A percentile compares a stretch with the other conserved stretches of the same genome.
Conservation (phyloP, 2,888 invertebrate genomes). For the Pinctada fucata region DNA sequence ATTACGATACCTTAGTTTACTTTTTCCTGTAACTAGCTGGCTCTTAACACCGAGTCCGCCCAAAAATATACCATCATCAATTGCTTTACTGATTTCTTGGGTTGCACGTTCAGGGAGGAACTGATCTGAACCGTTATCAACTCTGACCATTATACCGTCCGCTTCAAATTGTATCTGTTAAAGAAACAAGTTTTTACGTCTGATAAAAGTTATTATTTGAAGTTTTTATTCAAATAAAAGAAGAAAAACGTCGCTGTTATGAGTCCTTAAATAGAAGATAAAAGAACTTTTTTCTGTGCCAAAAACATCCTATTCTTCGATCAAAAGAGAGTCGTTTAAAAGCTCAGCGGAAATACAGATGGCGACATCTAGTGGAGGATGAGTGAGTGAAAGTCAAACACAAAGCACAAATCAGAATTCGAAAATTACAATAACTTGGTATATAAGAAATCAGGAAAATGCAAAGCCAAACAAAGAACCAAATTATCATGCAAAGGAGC, state of each 20-base stretch:
- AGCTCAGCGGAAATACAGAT: too few relatives aligned
- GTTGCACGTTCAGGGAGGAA: constrained; percentile 31
- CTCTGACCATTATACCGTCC: constrained; percentile 20
- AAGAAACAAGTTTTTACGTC: neutral
- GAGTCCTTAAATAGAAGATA: too few relatives aligned
- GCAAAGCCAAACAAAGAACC: too few relatives aligned
- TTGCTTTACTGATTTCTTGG: constrained; percentile 35
- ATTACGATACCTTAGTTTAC: constrained; percentile 31
- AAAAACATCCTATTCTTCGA: too few relatives aligned
- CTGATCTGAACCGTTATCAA: constrained; percentile 14
- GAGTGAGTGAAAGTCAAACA: too few relatives aligned
- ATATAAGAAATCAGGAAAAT: too few relatives aligned
- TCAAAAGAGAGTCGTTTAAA: too few relatives aligned
- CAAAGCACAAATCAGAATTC: too few relatives aligned
- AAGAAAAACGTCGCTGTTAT: neutral
- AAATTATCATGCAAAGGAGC: too few relatives aligned
- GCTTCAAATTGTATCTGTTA: constrained; percentile 28
- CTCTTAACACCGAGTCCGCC: constrained; percentile 35
- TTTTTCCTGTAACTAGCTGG: constrained; percentile 37
- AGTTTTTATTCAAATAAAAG: neutral
- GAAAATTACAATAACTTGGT: too few relatives aligned
- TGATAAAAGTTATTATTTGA: neutral
- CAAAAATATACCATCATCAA: constrained; percentile 33
- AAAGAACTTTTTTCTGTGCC: too few relatives aligned
- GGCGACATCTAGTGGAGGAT: too few relatives aligned